phyloP scores from a whole-genome alignment of 1,140 invertebrate species.

The Halesus radiatus region DNA sequence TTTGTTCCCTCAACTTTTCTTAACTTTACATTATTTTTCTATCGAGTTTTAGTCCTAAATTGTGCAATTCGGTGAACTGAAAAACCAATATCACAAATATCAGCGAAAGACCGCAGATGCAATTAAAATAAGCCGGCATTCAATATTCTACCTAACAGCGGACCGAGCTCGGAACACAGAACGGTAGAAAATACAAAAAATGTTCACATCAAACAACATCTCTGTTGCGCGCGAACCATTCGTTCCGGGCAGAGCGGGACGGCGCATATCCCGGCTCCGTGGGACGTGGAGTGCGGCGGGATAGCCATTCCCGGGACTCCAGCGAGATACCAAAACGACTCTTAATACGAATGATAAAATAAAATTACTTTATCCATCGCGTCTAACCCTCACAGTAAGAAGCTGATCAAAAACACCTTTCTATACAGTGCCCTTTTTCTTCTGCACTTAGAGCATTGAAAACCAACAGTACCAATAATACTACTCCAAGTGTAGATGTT shows the following conservation, averaged over 20 bases:
- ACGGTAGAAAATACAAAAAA: constrained; percentile 11
- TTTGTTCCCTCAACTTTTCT: too few relatives aligned
- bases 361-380: too few relatives aligned
- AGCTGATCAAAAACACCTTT: neutral
- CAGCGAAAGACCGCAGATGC: neutral
- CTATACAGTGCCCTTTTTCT: neutral
- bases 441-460: neutral
- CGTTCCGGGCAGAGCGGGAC: neutral
- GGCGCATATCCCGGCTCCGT: neutral
- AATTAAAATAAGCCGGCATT: constrained; percentile 8
- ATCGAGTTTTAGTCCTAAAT: too few relatives aligned
- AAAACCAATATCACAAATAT: too few relatives aligned
- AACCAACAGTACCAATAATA: neutral
- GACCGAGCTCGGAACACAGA: neutral
- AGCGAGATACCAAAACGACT: too few relatives aligned
- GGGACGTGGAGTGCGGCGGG: neutral
- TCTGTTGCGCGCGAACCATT: constrained; percentile 1
- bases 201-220: neutral
- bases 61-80: too few relatives aligned
- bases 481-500: constrained; percentile 7
- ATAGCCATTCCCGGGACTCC: too few relatives aligned
- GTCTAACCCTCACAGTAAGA: too few relatives aligned
- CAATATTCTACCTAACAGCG: neutral
- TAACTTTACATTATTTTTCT: too few relatives aligned
- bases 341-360: too few relatives aligned